Percentiles rank a stretch among this genome's conserved stretches.
Evolutionary conservation across 2,113 vertebrate genomes (phyloP).

Genomic region (Ptyas mucosa): DNA sequence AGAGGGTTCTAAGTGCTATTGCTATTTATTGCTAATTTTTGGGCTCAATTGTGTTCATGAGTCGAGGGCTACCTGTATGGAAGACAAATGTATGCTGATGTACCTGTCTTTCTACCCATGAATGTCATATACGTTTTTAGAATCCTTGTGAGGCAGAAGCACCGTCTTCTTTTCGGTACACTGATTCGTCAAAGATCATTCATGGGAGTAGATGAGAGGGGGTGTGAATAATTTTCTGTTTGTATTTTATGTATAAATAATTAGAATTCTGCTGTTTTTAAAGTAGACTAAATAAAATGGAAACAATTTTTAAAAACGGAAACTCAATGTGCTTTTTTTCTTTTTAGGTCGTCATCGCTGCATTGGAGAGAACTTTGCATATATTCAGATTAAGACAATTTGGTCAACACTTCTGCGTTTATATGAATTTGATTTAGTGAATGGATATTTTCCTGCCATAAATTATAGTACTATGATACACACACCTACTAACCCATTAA

Average conservation of each 20-base stretch:
- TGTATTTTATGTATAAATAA: not conserved
- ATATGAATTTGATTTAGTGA: constrained; percentile 88
- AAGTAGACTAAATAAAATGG: not conserved
- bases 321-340: constrained; percentile 6
- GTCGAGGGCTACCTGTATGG: not conserved
- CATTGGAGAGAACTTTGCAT: constrained; percentile 97
- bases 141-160: not conserved
- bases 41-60: not conserved
- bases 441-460: constrained; percentile 89
- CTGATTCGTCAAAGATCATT: not conserved
- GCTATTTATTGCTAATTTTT: not conserved
- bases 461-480: constrained; percentile 99
- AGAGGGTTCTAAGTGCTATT: too few relatives aligned
- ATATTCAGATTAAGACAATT: constrained; percentile 97
- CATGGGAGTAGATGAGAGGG: not conserved
- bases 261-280: not conserved
- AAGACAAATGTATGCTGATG: not conserved
- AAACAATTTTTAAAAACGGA: not conserved
- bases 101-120: not conserved
- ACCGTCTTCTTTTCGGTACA: not conserved
- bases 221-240: not conserved
- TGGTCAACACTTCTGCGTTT: constrained; percentile 93
- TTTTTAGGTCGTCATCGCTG: constrained; percentile 91
- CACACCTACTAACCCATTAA: constrained; percentile 88
- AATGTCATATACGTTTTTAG: not conserved